phyloP scores from a whole-genome alignment of 2,113 vertebrate genomes.

The Scomber colias region DNA sequence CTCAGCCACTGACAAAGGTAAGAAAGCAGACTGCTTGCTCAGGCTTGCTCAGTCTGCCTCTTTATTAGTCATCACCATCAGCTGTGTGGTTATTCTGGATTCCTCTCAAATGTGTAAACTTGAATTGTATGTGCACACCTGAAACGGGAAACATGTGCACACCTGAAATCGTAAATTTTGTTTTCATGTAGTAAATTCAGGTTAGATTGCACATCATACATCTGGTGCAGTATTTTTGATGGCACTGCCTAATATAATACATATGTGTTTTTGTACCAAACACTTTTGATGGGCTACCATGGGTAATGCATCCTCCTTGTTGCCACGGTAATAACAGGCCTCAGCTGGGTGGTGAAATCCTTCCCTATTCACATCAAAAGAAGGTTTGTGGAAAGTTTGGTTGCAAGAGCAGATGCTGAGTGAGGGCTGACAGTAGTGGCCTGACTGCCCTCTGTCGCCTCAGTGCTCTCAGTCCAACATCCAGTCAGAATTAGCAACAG shows the following conservation, averaged over 20 bases:
- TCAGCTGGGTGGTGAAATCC: conserved; percentile 86
- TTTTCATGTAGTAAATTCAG: conserved; percentile 32
- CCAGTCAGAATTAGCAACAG: conserved; percentile 50
- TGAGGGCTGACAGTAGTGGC: conserved; percentile 51
- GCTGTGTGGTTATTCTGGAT: conserved; percentile 2
- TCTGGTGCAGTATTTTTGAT: conserved; percentile 40
- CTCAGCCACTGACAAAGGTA: conserved; percentile 88
- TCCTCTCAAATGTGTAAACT: conserved; percentile 4
- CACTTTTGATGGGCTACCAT: conserved; percentile 73
- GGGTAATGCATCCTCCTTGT: conserved; percentile 68
- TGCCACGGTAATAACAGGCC: conserved; percentile 71
- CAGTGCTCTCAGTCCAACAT: conserved; percentile 35
- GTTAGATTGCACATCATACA: conserved; percentile 14
- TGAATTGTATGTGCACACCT: not conserved
- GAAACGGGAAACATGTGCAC: not conserved
- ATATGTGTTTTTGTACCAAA: conserved; percentile 50
- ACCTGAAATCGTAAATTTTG: conserved; percentile 28
- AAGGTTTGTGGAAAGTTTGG: conserved; percentile 40
- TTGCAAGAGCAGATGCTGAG: conserved; percentile 61
- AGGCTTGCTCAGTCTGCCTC: not conserved
- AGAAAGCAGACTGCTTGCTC: conserved; percentile 55
- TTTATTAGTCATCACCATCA: conserved; percentile 46
- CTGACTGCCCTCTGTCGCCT: conserved; percentile 34
- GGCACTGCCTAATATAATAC: conserved; percentile 21
- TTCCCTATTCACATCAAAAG: conserved; percentile 81